Conservation (phyloP, 2,113 vertebrate species). For the Dipodomys merriami region DNA sequence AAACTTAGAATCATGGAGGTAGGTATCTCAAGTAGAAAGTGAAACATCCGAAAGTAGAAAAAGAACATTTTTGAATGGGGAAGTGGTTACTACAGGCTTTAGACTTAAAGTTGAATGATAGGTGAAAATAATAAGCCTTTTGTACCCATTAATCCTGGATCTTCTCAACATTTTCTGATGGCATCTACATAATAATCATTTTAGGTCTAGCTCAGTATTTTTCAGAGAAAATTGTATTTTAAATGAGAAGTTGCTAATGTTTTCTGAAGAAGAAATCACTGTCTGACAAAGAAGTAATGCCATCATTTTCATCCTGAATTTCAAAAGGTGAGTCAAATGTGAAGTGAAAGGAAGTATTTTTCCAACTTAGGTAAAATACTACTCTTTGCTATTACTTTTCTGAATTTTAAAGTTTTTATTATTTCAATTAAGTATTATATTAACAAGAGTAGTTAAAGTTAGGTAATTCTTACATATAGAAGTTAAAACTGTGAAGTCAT, state of each 20-base stretch:
- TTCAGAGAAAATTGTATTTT: slow-evolving; percentile 49
- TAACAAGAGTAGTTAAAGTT: slow-evolving; percentile 33
- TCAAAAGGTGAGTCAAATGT: slow-evolving; percentile 30
- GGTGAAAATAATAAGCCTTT: not conserved
- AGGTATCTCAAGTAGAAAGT: not conserved
- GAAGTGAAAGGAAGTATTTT: not conserved
- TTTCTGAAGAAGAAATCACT: slow-evolving; percentile 52
- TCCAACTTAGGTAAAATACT: slow-evolving; percentile 6
- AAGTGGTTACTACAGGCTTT: not conserved
- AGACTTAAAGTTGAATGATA: not conserved
- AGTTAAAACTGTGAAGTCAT: not conserved
- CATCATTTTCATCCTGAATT: slow-evolving; percentile 1
- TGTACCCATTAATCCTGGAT: not conserved
- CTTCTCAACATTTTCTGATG: not conserved
- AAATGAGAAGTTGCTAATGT: slow-evolving; percentile 44
- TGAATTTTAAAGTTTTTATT: slow-evolving; percentile 51
- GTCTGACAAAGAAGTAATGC: not conserved
- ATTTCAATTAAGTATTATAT: slow-evolving; percentile 38
- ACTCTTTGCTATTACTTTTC: not conserved
- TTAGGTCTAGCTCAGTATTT: not conserved
- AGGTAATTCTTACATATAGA: slow-evolving; percentile 24
- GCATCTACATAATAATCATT: not conserved
- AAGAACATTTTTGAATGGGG: not conserved
- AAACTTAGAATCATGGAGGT: not conserved
- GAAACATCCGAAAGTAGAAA: not conserved